Percentiles rank a stretch among this genome's conserved stretches.
phyloP scores from a whole-genome alignment of 1,140 invertebrate species.

The Papilio polytes region DNA sequence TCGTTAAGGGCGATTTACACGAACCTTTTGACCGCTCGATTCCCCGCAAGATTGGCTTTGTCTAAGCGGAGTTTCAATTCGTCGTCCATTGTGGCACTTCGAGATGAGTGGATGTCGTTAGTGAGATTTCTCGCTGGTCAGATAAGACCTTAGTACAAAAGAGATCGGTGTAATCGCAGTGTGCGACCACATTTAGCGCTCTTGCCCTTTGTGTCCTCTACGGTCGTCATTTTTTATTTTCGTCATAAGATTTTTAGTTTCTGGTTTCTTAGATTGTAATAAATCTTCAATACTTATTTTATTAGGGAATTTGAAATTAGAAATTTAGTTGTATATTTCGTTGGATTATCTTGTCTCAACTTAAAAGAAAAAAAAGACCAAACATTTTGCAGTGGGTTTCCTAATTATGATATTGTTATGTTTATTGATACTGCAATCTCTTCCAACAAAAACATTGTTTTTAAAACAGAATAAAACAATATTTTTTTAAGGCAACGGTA shows the following conservation, averaged over 20 bases:
- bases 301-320: no score
- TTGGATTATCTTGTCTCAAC: not conserved
- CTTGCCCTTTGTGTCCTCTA: slow-evolving; percentile 48
- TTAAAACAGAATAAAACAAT: no score
- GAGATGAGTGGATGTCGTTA: slow-evolving; percentile 80
- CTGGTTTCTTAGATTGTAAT: no score
- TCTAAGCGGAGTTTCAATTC: slow-evolving; percentile 79
- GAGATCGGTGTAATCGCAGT: slow-evolving; percentile 66
- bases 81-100: slow-evolving; percentile 68
- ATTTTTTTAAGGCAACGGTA: no score
- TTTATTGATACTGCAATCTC: no score
- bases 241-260: slow-evolving; percentile 16
- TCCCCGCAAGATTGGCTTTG: slow-evolving; percentile 69
- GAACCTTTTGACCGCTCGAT: slow-evolving; percentile 64
- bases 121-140: slow-evolving; percentile 64
- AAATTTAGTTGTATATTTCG: not conserved
- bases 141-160: slow-evolving; percentile 72
- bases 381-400: no score
- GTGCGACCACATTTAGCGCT: slow-evolving; percentile 57
- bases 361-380: not conserved
- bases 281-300: no score
- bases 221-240: slow-evolving; percentile 50
- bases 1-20: slow-evolving; percentile 66
- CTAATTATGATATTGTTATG: no score
- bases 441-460: no score